Evolutionary conservation across 2,888 invertebrate genomes (phyloP), one percentile per base, ranked within the genome.

Genomic region (Lepetodrilus schrolli): DNA sequence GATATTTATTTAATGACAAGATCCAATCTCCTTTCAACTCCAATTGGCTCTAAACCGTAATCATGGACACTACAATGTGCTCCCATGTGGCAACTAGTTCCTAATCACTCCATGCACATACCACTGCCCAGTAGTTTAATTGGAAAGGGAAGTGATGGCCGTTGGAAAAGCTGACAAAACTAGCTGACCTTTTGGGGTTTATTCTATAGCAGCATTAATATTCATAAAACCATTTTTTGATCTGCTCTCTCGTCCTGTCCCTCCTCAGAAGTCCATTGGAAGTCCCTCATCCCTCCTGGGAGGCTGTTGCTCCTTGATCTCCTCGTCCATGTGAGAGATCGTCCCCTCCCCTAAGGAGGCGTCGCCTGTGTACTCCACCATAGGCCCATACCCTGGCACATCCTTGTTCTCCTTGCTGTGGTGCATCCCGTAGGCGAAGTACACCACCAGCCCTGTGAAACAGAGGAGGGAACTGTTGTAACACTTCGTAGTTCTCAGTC

Each of bases 341-440:
- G 81, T 77, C 13, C 78, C 77, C 17, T 78, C 76, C 0, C 83
- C 81, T 1, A 84, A 75, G 66, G 80, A 79, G 0, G 84, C 85
- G 51, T 86, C 85, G 4, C 86, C 86, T 0, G 75, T 82, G 70
- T 85, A 85, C 17, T 82, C 83, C 20, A 86, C 82, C 80, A 87
- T 85, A 7, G 82, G 84, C 0, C 84, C 86, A 70, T 87, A 87
- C 5, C 78, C 83, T 13, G 76, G 76, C 2, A 70, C 65, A 3
- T 80, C 70, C 26, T 80, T 73, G 34, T 84, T 82, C 76, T 88
- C 87, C 4, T 77, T 51, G 69, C 90, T 90, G 80, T 88, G 82
- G 73, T 86, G 84, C 4, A 90, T 84, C 2, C 90, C 90, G 70
- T 90, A 90, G 1, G 77, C 70, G 70, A 90, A 87, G 74, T 90